These are phyloP conservation scores for Hippocampus comes DNA, from an alignment of 2,113 vertebrate species.

Conservation along the genomic window DNA sequence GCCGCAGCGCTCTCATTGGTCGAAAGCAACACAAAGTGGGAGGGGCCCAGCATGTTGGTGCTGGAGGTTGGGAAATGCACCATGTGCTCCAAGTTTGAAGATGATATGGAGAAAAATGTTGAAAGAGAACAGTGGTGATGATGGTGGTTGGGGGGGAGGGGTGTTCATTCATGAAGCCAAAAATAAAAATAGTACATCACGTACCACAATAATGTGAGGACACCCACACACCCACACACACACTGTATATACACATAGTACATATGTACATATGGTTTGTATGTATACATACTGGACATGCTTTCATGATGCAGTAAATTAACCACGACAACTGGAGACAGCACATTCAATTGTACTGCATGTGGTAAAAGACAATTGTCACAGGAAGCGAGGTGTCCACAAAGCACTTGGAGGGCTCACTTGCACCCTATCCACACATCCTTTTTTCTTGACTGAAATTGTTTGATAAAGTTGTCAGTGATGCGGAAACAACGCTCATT, in stretches of 20 bases:
- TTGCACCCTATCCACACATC: neutral
- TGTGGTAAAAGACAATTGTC: neutral
- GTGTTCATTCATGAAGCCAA: conserved; percentile 52
- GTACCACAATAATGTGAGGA: conserved; percentile 26
- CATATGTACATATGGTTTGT: too few relatives aligned
- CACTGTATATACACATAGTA: too few relatives aligned
- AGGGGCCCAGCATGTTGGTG: conserved; percentile 32
- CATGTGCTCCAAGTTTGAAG: conserved; percentile 70
- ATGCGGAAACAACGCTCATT: conserved; percentile 22
- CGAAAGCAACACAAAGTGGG: conserved; percentile 29
- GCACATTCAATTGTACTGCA: too few relatives aligned
- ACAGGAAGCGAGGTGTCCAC: neutral
- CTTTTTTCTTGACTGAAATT: neutral
- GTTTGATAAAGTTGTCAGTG: neutral
- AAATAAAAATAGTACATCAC: conserved; percentile 46
- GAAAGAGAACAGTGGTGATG: conserved; percentile 30
- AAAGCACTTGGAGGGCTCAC: conserved; percentile 4
- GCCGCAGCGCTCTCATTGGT: conserved; percentile 44
- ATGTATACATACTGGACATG: too few relatives aligned
- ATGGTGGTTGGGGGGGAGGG: conserved; percentile 28
- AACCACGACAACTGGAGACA: too few relatives aligned
- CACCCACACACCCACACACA: neutral
- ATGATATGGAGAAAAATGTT: conserved; percentile 34
- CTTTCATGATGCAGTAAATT: too few relatives aligned
- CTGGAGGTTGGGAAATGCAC: conserved; percentile 49